These are phyloP conservation scores for Cryptoleucopteryx plumbea DNA, from an alignment of 2,113 vertebrate species.

Conservation along the genomic window DNA sequence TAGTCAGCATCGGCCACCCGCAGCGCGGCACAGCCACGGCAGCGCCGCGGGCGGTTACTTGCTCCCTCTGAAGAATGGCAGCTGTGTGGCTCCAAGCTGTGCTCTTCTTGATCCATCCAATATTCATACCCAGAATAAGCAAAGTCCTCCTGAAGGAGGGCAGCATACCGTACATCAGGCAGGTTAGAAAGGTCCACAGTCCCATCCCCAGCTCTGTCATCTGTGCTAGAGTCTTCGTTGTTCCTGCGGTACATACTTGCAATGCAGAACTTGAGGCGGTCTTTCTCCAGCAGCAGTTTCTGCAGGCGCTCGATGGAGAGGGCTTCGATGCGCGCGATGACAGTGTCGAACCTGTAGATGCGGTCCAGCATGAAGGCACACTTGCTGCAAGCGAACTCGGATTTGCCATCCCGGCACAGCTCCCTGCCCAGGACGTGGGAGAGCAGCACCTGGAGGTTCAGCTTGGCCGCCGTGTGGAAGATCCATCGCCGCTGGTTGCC, in stretches of 20 bases:
- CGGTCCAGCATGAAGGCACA: constrained; percentile 96
- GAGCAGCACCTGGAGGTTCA: constrained; percentile 91
- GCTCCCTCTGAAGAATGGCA: constrained; percentile 68
- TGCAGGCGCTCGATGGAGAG: constrained; percentile 93
- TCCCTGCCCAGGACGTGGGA: constrained; percentile 89
- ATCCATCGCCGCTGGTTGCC: constrained; percentile 98
- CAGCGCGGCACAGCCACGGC: constrained; percentile 81
- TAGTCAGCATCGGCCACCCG: constrained; percentile 90
- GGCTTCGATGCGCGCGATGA: constrained; percentile 93
- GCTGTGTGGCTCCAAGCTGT: constrained; percentile 71
- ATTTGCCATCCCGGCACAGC: constrained; percentile 85
- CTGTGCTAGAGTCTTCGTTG: constrained; percentile 65
- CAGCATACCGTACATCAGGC: constrained; percentile 78
- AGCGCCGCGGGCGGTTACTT: constrained; percentile 75
- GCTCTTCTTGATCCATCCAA: constrained; percentile 86
- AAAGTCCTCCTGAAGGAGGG: constrained; percentile 89
- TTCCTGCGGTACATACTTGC: constrained; percentile 84
- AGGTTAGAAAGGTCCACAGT: constrained; percentile 76
- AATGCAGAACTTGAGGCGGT: constrained; percentile 88
- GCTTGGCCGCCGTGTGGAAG: constrained; percentile 89
- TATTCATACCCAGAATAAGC: constrained; percentile 87
- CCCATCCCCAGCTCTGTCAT: constrained; percentile 48
- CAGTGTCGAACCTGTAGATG: constrained; percentile 93
- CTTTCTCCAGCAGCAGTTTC: constrained; percentile 88
- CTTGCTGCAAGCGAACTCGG: constrained; percentile 96